Base-by-base conservation (phyloP, 2,797 vertebrate genomes). In the Chelon auratus region DNA sequence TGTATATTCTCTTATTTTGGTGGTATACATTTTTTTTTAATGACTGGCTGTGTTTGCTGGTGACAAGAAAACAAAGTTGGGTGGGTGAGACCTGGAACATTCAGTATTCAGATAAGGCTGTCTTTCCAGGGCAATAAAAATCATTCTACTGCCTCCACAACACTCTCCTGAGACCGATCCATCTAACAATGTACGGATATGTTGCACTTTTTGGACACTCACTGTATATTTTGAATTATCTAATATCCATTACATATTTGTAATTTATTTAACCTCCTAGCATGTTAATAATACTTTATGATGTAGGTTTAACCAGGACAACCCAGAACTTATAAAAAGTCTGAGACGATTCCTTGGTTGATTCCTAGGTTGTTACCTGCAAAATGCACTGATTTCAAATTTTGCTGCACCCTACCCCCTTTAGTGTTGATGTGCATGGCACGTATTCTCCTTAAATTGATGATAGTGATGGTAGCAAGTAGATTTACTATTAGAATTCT, bases 41-140 rank as follows among this genome's bases (percentile, higher is more conserved):
- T 52, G 26, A 45, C 9, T 26, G 24, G 37, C 43, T 54, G 43
- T 15, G 39, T 78, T 75, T 17, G 65, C 40, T 64, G 61, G 68
- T 57, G 61, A 67, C 68, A 47, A 30, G 40, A 67, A 43, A 58
- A 60, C 11, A 64, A 76, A 65, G 33, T 26, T 75, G 51, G 51
- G 24, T 13, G 58, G 55, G 48, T 33, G 8, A 66, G 68, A 78
- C 48, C 20, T 63, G 33, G 61, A 24, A 58, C n/a, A 22, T 71
- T 20, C 20, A 65, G 14, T 43, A 39, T 50, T 72, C 17, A 52
- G 18, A 74, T 56, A 45, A 50, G 14, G 22, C 22, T 12, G 13
- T 54, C 33, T 67, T 39, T 53, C n/a, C 45, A 52, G 42, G 20
- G 40, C 57, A 53, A 14, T 42, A 45, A 62, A 65, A 56, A 54